phyloP scores from a whole-genome alignment of 1,140 invertebrate species.

The Drosophila punjabiensis region DNA sequence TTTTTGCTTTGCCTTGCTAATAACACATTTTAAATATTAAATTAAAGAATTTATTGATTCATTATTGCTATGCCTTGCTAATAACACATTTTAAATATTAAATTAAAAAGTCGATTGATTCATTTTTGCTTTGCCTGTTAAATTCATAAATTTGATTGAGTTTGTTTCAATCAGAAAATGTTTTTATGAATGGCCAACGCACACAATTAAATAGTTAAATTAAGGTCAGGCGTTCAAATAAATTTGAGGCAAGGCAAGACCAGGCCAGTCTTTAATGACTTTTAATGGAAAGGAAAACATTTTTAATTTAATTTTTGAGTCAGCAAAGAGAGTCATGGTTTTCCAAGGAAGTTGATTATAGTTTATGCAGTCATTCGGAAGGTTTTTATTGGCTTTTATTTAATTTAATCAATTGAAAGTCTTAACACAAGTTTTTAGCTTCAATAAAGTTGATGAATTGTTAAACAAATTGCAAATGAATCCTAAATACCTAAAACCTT shows the following conservation, averaged over 20 bases:
- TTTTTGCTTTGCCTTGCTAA: neutral
- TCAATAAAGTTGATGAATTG: neutral
- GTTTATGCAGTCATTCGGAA: neutral
- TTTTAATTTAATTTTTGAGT: neutral
- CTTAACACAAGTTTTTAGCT: neutral
- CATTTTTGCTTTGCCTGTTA: neutral
- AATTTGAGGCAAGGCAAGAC: constrained; percentile 3
- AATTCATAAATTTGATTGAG: constrained; percentile 10
- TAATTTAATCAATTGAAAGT: neutral
- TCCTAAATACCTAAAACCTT: neutral
- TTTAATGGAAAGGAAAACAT: constrained; percentile 18
- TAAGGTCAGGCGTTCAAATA: constrained; percentile 19
- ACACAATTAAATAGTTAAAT: constrained; percentile 18
- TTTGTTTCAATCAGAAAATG: constrained; percentile 19
- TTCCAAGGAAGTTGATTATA: neutral
- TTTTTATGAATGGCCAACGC: constrained; percentile 7
- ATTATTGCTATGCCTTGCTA: neutral
- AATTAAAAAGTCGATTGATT: neutral
- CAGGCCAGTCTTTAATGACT: constrained; percentile 1
- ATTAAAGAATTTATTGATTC: neutral
- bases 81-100: constrained; percentile 3
- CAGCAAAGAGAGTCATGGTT: neutral
- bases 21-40: constrained; percentile 3
- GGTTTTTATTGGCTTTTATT: neutral
- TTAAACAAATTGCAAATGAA: neutral